These are phyloP conservation scores for Dasypolia templi DNA, from an alignment of 2,888 invertebrate genomes.

Conservation along the genomic window DNA sequence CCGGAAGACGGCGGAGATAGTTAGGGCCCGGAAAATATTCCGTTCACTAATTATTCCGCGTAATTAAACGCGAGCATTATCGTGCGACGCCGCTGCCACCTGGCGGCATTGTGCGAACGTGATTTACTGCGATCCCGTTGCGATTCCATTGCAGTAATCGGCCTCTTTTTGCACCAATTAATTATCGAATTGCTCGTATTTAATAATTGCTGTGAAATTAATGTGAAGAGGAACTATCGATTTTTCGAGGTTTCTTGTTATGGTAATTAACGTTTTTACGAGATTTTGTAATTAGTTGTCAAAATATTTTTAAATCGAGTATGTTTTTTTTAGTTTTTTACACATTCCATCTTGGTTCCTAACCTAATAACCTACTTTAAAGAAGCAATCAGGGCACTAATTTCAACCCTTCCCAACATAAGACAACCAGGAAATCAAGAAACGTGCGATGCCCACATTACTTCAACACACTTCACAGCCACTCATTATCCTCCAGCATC, in stretches of 20 bases:
- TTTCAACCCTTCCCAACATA: not conserved
- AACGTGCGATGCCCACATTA: slow-evolving; percentile 29
- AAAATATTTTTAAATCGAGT: not conserved
- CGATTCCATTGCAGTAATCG: slow-evolving; percentile 84
- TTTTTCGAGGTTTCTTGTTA: slow-evolving; percentile 62
- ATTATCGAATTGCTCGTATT: slow-evolving; percentile 89
- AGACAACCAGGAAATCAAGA: not conserved
- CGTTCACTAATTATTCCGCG: slow-evolving; percentile 91
- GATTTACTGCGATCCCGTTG: slow-evolving; percentile 89
- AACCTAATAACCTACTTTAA: not conserved
- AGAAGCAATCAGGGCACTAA: not conserved
- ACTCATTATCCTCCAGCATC: slow-evolving; percentile 36
- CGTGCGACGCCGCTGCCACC: slow-evolving; percentile 89
- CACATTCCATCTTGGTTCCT: not conserved
- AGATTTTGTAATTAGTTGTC: slow-evolving; percentile 20
- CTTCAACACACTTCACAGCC: slow-evolving; percentile 41
- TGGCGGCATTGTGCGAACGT: slow-evolving; percentile 89
- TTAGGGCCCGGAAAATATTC: slow-evolving; percentile 91
- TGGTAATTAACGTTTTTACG: slow-evolving; percentile 50
- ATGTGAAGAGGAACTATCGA: slow-evolving; percentile 82
- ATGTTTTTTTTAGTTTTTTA: not conserved
- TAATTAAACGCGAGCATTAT: slow-evolving; percentile 90
- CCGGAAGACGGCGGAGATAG: slow-evolving; percentile 90
- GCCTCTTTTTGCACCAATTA: slow-evolving; percentile 89
- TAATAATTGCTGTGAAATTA: slow-evolving; percentile 89